A percentile compares a stretch with the other conserved stretches of the same genome.
Conservation (phyloP, 64 coral and sea anemone genomes). For the Stylophora pistillata region DNA sequence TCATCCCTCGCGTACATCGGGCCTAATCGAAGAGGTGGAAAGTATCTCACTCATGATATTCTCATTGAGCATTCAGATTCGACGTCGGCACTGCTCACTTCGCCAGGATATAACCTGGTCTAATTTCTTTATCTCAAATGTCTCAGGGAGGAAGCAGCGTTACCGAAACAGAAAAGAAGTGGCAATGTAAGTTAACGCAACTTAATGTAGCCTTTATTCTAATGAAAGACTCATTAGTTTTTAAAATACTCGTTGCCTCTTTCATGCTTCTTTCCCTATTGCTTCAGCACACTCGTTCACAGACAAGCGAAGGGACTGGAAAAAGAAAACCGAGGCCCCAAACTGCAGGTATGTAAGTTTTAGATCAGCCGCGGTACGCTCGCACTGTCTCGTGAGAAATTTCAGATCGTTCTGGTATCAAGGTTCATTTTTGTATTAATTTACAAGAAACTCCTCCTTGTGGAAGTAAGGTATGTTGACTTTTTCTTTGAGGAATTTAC, state of each 20-base stretch:
- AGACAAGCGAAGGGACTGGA: constrained; percentile 23
- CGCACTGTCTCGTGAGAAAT: not conserved
- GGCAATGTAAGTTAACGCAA: not conserved
- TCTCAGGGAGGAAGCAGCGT: not conserved
- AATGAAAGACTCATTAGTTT: no score
- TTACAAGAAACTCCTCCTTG: not conserved
- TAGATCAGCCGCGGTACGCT: not conserved
- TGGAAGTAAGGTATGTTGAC: no score
- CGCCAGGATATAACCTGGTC: not conserved
- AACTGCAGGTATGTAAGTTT: constrained; percentile 28
- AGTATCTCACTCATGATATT: no score
- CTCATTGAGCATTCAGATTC: no score
- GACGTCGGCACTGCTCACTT: no score
- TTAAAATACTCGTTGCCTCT: not conserved
- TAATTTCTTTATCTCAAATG: not conserved
- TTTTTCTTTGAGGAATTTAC: no score
- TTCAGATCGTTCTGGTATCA: no score
- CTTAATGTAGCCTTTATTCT: no score
- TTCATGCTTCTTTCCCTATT: not conserved
- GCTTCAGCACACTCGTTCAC: constrained; percentile 26
- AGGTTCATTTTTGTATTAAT: not conserved
- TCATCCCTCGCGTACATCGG: no score
- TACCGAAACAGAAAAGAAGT: not conserved
- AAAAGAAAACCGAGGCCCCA: constrained; percentile 27
- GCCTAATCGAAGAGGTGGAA: no score